Evolutionary conservation across 2,888 invertebrate genomes (phyloP).

Genomic region (Flabesymbios commensalis): DNA sequence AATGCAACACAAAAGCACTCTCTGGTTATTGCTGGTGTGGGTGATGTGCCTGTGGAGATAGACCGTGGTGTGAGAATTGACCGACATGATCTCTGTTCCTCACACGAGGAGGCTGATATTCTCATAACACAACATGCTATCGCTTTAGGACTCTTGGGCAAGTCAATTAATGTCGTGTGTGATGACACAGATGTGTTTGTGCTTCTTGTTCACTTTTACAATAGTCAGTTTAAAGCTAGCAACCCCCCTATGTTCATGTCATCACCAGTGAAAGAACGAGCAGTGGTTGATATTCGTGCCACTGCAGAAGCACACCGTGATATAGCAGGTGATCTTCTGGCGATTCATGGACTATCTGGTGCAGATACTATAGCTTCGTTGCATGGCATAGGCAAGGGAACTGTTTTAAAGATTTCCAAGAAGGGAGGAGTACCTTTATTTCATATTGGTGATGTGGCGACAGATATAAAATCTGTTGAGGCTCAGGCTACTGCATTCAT

Average conservation of each 20-base stretch:
- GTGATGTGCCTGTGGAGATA: slow-evolving; percentile 4
- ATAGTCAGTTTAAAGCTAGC: neutral
- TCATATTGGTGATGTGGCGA: slow-evolving; percentile 1
- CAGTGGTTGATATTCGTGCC: slow-evolving; percentile 6
- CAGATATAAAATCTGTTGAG: slow-evolving; percentile 5
- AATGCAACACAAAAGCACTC: slow-evolving; percentile 7
- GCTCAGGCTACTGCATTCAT: neutral
- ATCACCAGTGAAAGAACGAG: slow-evolving; percentile 9
- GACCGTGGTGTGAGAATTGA: slow-evolving; percentile 3
- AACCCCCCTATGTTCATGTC: slow-evolving; percentile 14
- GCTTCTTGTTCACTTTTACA: slow-evolving; percentile 12
- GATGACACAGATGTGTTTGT: slow-evolving; percentile 17
- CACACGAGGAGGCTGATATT: slow-evolving; percentile 3
- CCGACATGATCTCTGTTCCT: slow-evolving; percentile 4
- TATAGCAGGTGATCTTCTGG: slow-evolving; percentile 6
- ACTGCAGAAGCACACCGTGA: slow-evolving; percentile 13
- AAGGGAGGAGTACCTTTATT: slow-evolving; percentile 3
- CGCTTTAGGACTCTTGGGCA: neutral
- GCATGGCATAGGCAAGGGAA: slow-evolving; percentile 14
- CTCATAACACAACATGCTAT: slow-evolving; percentile 11
- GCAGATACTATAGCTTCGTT: slow-evolving; percentile 1
- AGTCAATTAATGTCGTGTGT: neutral
- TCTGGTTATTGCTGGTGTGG: slow-evolving; percentile 1
- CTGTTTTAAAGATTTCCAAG: slow-evolving; percentile 5
- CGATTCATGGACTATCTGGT: neutral